A percentile compares a stretch with the other conserved stretches of the same genome.
Conservation (phyloP, 2,888 invertebrate genomes). For the Platypus cylindrus region DNA sequence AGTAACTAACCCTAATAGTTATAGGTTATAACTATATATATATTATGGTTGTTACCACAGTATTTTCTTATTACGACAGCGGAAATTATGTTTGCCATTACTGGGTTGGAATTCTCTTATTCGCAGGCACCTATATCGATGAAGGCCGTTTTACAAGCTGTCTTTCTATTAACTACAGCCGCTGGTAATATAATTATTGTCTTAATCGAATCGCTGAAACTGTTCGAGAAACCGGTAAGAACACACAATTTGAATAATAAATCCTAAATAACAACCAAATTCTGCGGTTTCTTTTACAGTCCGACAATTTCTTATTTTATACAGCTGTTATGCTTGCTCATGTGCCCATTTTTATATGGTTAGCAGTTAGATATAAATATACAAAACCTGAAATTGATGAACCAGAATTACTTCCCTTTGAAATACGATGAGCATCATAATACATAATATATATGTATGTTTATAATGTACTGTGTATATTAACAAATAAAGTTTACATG, state of each 20-base stretch:
- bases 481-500: too few species aligned
- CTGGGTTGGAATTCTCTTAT: slow-evolving; percentile 91
- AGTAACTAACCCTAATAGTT: slow-evolving; percentile 55
- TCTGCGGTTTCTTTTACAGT: slow-evolving; percentile 42
- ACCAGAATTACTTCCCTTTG: too few species aligned
- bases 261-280: too few species aligned
- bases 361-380: slow-evolving; percentile 71
- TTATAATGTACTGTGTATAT: too few species aligned
- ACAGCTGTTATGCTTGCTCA: slow-evolving; percentile 73
- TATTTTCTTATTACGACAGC: slow-evolving; percentile 83
- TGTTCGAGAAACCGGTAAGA: slow-evolving; percentile 62
- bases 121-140: slow-evolving; percentile 84
- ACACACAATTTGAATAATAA: not conserved
- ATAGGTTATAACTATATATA: too few species aligned
- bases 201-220: slow-evolving; percentile 67
- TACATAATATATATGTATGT: too few species aligned
- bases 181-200: slow-evolving; percentile 89
- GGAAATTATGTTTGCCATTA: slow-evolving; percentile 93
- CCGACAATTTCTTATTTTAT: slow-evolving; percentile 76
- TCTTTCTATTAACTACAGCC: slow-evolving; percentile 86
- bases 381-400: too few species aligned
- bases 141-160: slow-evolving; percentile 88
- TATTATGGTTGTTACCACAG: slow-evolving; percentile 82
- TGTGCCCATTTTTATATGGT: slow-evolving; percentile 65
- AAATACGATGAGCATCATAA: too few species aligned